Conservation (phyloP, 2,888 invertebrate species). For the Thereva nobilitata region DNA sequence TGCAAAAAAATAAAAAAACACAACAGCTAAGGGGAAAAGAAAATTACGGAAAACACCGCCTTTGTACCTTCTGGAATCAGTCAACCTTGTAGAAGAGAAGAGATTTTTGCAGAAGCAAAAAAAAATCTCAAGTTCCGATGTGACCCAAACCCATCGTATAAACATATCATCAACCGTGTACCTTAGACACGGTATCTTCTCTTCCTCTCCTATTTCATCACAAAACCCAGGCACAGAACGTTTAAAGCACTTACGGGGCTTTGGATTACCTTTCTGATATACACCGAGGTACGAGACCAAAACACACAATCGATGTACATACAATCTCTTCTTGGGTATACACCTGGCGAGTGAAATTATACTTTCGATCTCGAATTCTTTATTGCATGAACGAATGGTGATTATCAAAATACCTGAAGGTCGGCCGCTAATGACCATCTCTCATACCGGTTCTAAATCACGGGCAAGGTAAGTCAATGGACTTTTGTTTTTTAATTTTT, state of each 20-base stretch:
- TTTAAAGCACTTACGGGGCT: too few relatives aligned
- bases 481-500: background rate
- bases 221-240: too few relatives aligned
- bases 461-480: slow-evolving; percentile 31
- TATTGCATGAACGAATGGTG: slow-evolving; percentile 22
- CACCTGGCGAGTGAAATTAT: slow-evolving; percentile 28
- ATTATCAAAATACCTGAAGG: slow-evolving; percentile 18
- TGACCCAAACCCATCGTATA: too few relatives aligned
- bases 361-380: slow-evolving; percentile 24
- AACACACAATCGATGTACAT: slow-evolving; percentile 22
- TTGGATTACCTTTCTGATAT: too few relatives aligned
- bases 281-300: background rate
- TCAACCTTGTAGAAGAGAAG: too few relatives aligned
- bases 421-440: slow-evolving; percentile 26
- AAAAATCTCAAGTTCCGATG: too few relatives aligned
- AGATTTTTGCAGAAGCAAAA: too few relatives aligned
- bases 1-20: background rate
- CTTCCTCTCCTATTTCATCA: too few relatives aligned
- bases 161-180: too few relatives aligned
- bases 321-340: slow-evolving; percentile 14
- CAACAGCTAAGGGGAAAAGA: background rate
- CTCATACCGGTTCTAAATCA: slow-evolving; percentile 19
- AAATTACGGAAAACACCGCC: slow-evolving; percentile 5
- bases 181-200: too few relatives aligned
- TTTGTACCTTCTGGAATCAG: background rate